Conservation (phyloP, 2,888 invertebrate genomes). For the Rhyacophila evoluta region DNA sequence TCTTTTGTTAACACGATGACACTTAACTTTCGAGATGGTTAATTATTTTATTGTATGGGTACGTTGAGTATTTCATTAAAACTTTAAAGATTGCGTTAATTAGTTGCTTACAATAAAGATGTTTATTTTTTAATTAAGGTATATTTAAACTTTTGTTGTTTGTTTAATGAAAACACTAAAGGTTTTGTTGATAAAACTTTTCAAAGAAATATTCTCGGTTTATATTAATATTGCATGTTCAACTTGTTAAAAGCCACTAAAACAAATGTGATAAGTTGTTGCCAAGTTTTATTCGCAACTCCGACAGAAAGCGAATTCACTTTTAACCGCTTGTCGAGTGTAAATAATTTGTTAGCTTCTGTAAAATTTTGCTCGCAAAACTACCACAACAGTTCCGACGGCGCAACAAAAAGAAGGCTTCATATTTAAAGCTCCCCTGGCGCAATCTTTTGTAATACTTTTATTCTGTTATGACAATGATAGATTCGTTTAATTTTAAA, state of each 20-base stretch:
- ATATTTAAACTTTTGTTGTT: background rate
- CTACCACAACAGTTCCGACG: background rate
- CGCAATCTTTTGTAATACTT: background rate
- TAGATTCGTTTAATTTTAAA: background rate
- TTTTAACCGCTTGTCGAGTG: conserved; percentile 2
- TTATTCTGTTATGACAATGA: background rate
- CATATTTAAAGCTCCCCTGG: background rate
- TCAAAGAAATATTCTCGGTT: background rate
- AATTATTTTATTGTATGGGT: background rate
- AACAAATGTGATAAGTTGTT: background rate
- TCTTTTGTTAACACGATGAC: background rate
- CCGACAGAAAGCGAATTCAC: background rate
- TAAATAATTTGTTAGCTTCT: background rate
- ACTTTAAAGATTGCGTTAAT: background rate
- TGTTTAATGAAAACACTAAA: background rate
- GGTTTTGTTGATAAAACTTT: background rate
- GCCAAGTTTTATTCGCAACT: background rate
- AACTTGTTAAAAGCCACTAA: background rate
- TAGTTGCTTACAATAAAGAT: background rate
- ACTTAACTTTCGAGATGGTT: conserved; percentile 16
- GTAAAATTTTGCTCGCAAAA: background rate
- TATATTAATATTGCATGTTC: background rate
- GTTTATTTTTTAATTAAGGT: background rate
- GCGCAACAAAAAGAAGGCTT: background rate
- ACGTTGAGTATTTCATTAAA: background rate